phyloP scores from a whole-genome alignment of 2,113 vertebrate genomes.

The Zosterops pallidus region DNA sequence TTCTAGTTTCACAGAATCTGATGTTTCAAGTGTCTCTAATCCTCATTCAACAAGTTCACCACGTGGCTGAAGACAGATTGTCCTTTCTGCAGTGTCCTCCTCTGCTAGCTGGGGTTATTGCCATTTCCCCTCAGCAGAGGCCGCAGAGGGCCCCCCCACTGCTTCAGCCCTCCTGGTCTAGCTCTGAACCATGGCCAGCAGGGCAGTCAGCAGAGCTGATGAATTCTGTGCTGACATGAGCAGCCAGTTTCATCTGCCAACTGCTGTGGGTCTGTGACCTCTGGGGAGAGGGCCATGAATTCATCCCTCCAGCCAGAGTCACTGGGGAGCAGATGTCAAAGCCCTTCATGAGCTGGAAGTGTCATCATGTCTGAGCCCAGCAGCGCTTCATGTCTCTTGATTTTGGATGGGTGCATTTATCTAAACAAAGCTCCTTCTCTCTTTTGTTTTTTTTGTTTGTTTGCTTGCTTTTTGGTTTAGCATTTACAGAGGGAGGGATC shows the following conservation, averaged over 20 bases:
- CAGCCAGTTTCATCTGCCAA: not conserved
- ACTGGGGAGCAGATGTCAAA: slow-evolving; percentile 8
- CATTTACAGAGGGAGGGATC: not conserved
- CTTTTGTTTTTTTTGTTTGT: not conserved
- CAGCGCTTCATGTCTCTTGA: not conserved
- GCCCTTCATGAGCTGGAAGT: not conserved
- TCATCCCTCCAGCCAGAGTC: not conserved
- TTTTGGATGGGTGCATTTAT: slow-evolving; percentile 10
- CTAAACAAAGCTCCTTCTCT: not conserved
- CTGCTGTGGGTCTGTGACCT: not conserved
- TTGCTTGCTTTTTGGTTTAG: not conserved
- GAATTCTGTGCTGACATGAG: not conserved
- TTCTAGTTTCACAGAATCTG: not conserved
- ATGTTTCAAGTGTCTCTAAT: not conserved
- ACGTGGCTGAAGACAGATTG: not conserved
- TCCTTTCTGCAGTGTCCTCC: not conserved
- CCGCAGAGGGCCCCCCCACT: not conserved
- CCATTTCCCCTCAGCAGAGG: not conserved
- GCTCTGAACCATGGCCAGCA: not conserved
- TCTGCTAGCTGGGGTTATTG: not conserved
- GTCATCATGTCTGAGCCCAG: not conserved
- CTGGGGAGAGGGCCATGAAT: not conserved
- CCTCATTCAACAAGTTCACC: not conserved
- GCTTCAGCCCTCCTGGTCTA: not conserved
- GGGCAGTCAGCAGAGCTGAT: not conserved